These are phyloP conservation scores for Gopherus evgoodei DNA, from an alignment of 2,113 vertebrate species.

Conservation along the genomic window DNA sequence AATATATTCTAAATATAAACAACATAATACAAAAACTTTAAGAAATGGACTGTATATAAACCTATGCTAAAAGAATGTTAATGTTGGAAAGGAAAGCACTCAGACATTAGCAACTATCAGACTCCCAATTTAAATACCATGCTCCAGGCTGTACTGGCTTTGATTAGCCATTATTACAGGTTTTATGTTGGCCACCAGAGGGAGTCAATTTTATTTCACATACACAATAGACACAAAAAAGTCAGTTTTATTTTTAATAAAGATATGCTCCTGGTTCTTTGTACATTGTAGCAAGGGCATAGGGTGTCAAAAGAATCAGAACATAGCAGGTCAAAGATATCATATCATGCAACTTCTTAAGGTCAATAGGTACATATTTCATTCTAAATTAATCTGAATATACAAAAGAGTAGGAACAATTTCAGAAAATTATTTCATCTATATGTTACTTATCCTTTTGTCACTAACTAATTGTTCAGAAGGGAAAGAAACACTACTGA, in stretches of 20 bases:
- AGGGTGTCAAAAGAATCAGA: background rate
- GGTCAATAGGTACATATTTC: background rate
- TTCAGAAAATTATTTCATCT: background rate
- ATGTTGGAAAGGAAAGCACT: background rate
- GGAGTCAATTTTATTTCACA: constrained; percentile 18
- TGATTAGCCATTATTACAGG: background rate
- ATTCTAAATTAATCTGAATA: background rate
- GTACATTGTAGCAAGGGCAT: background rate
- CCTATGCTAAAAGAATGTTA: background rate
- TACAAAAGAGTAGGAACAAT: background rate
- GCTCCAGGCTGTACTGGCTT: background rate
- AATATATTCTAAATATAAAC: background rate
- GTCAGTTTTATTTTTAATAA: background rate
- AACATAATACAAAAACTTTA: background rate
- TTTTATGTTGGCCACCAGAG: constrained; percentile 9
- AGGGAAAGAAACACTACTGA: background rate
- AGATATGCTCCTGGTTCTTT: background rate
- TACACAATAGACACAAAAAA: background rate
- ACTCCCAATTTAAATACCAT: background rate
- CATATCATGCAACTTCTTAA: background rate
- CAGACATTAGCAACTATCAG: background rate
- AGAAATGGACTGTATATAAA: background rate
- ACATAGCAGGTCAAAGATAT: fast-evolving
- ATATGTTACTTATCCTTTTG: background rate
- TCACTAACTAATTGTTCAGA: background rate